Evolutionary conservation across 2,797 vertebrate genomes (phyloP).

Genomic region (Erethizon dorsatum): DNA sequence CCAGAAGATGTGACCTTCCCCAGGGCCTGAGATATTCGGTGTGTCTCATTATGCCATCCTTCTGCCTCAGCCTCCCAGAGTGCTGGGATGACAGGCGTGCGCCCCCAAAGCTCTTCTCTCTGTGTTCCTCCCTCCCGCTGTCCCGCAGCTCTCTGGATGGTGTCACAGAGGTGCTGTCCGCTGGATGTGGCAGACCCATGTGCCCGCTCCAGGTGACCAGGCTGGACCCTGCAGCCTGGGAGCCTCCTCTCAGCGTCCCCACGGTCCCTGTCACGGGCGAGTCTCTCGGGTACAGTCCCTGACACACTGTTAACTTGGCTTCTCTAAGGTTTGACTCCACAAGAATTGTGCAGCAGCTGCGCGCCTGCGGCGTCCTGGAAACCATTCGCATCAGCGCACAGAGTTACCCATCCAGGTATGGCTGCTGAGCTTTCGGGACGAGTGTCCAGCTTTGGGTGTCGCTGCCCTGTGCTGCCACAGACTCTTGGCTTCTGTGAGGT

Average conservation of each 20-base stretch:
- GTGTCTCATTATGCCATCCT: neutral
- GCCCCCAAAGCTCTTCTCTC: neutral
- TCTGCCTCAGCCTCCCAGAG: neutral
- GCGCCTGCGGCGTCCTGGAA: conserved; percentile 98
- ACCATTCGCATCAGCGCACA: conserved; percentile 98
- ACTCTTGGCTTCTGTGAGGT: neutral
- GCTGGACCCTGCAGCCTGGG: neutral
- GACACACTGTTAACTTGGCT: neutral
- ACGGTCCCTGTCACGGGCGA: accelerated
- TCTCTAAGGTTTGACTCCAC: conserved; percentile 94
- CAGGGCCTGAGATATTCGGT: neutral
- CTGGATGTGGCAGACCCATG: neutral
- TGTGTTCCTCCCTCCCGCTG: neutral
- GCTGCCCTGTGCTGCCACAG: neutral
- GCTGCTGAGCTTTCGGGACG: neutral
- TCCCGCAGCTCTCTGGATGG: neutral
- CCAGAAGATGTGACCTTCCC: neutral
- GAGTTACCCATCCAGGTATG: conserved; percentile 98
- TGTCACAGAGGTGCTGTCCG: neutral
- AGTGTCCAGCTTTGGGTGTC: neutral
- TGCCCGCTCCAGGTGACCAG: neutral
- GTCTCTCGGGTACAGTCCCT: accelerated
- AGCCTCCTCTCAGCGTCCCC: neutral
- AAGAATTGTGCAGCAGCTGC: conserved; percentile 96
- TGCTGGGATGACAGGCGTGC: neutral